Base-by-base conservation (phyloP, 2,888 invertebrate genomes). In the Isotomurus palustris region DNA sequence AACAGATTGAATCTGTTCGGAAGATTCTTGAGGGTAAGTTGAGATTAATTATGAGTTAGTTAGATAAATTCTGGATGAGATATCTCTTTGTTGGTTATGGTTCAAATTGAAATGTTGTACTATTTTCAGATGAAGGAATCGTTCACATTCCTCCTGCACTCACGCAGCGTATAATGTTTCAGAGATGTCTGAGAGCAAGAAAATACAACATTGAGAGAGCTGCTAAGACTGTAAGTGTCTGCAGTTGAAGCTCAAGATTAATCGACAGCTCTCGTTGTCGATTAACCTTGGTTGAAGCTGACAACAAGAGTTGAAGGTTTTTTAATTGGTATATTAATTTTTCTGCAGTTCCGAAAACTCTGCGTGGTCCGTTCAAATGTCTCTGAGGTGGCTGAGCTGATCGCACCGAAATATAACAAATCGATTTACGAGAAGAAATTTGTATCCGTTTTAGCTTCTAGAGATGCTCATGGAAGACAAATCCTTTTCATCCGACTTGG, bases 391-490 rank as follows among this genome's bases (percentile, higher is more conserved):
- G 36, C 52, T 41, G 53, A 52, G 1, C 27, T 52, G 4, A 19
- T 62, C 35, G 43, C 38, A 22, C 62, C 62, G 3, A 35, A 54
- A 1, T 12, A 27, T 2, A 51, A 62, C 22, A 50, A 48, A 12
- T 21, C 14, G 1, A 40, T 58, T 14, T 58, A 54, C 35, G 47
- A 62, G 27, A 25, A 51, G 10, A 56, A 56, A 29, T 29, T 58
- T 28, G 49, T 53, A 6, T 50, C 56, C 35, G 53, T 66, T 38
- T 29, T 66, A 19, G 57, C 53, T n/a, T 28, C 45, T 2, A 64
- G 71, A 48, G 71, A 72, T 54, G 43, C 58, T 2, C 57, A 66
- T 32, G 72, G 71, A 8, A 63, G 72, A 24, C 67, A 69, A 5
- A 61, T 72, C n/a, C 61, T 72, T 43, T 41, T 71, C 4, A 62